phyloP scores from a whole-genome alignment of 1,140 invertebrate genomes.

The Drosophila bipectinata region DNA sequence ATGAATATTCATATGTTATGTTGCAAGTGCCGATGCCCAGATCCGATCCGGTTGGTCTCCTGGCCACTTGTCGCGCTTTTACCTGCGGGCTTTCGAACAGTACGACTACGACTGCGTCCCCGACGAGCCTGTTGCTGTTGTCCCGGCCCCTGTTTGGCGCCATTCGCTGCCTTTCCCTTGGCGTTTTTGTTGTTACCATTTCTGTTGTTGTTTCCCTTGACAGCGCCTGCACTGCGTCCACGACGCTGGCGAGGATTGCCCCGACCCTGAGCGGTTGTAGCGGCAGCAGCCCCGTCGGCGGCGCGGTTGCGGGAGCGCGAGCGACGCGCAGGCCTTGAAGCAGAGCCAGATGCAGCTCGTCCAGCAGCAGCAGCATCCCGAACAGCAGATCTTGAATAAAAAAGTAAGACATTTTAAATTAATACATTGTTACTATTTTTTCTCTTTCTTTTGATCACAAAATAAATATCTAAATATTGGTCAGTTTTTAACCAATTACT shows the following conservation, averaged over 20 bases:
- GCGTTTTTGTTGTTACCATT: slow-evolving; percentile 58
- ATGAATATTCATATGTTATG: neutral
- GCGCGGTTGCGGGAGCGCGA: slow-evolving; percentile 64
- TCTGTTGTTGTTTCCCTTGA: slow-evolving; percentile 48
- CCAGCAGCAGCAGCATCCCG: slow-evolving; percentile 49
- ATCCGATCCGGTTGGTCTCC: slow-evolving; percentile 33
- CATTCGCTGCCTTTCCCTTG: slow-evolving; percentile 36
- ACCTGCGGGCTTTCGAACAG: slow-evolving; percentile 68
- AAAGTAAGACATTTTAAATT: neutral
- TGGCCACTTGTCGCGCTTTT: slow-evolving; percentile 71
- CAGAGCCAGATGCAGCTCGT: slow-evolving; percentile 27
- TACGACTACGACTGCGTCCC: slow-evolving; percentile 77
- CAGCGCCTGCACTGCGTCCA: slow-evolving; percentile 60
- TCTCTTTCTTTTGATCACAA: too few relatives aligned
- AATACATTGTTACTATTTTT: neutral
- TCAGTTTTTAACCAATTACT: too few relatives aligned
- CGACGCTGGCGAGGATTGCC: slow-evolving; percentile 51
- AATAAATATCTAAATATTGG: too few relatives aligned
- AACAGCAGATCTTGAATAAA: slow-evolving; percentile 49
- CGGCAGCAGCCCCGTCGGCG: slow-evolving; percentile 39
- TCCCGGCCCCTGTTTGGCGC: slow-evolving; percentile 32
- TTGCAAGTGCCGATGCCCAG: slow-evolving; percentile 29
- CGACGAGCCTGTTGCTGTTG: slow-evolving; percentile 58
- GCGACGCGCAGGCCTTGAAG: slow-evolving; percentile 34
- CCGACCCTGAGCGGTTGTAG: slow-evolving; percentile 35